These are phyloP conservation scores for Mus caroli DNA, from an alignment of 2,797 vertebrate species.

Conservation along the genomic window DNA sequence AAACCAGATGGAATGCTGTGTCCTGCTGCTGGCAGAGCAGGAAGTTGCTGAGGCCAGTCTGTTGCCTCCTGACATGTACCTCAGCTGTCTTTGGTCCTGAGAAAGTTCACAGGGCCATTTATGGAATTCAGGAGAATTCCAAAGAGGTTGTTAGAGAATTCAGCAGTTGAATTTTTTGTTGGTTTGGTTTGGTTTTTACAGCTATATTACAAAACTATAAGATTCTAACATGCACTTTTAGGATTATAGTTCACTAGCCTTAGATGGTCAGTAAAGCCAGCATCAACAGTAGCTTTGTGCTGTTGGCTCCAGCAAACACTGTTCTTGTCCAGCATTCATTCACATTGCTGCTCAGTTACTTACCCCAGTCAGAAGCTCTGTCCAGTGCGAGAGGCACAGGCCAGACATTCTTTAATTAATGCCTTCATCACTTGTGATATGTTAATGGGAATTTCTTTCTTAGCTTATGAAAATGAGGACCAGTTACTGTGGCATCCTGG, in stretches of 20 bases:
- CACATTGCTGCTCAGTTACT: background rate
- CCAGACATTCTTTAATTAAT: constrained; percentile 20
- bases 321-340: background rate
- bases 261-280: background rate
- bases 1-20: constrained; percentile 2
- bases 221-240: background rate
- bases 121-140: constrained; percentile 17
- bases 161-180: background rate
- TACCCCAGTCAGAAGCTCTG: background rate
- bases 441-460: constrained; percentile 78
- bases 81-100: background rate
- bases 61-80: background rate
- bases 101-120: constrained; percentile 15
- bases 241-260: background rate
- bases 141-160: constrained; percentile 33
- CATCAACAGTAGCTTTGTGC: background rate
- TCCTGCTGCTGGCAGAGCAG: background rate
- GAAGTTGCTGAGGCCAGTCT: no score
- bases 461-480: constrained; percentile 96
- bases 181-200: background rate
- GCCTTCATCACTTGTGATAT: constrained; percentile 6
- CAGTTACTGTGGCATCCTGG: constrained; percentile 97
- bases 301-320: background rate
- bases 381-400: background rate
- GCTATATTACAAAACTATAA: constrained; percentile 20